These are phyloP conservation scores for Astropecten irregularis DNA, from an alignment of 53 echinoderm and acorn worm species.

Conservation along the genomic window DNA sequence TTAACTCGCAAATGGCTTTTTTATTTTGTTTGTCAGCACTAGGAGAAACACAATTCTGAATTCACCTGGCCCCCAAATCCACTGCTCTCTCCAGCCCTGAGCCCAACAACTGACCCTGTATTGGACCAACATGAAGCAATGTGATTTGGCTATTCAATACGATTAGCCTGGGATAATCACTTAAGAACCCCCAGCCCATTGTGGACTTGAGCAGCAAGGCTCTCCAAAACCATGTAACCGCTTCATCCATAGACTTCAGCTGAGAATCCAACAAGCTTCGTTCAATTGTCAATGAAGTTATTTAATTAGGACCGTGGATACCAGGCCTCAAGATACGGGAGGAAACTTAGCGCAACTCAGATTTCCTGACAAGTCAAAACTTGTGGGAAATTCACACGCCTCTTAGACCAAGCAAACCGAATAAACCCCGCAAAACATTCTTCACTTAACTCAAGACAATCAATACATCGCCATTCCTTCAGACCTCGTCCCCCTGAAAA, in stretches of 20 bases:
- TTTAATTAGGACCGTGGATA: neutral
- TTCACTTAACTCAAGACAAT: neutral
- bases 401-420: neutral
- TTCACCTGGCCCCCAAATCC: neutral
- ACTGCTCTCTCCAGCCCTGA: too few relatives aligned
- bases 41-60: conserved; percentile 8
- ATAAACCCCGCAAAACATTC: neutral
- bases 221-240: conserved; percentile 24
- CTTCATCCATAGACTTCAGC: neutral
- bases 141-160: conserved; percentile 22
- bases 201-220: neutral
- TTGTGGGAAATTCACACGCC: neutral
- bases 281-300: neutral
- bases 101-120: conserved; percentile 15
- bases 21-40: too few relatives aligned
- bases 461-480: neutral
- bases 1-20: too few relatives aligned
- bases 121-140: conserved; percentile 27
- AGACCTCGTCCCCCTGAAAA: conserved; percentile 13
- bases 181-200: conserved; percentile 12
- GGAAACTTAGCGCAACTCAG: too few relatives aligned
- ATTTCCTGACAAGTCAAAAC: too few relatives aligned
- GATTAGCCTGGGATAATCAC: conserved; percentile 31
- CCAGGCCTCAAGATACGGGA: too few relatives aligned
- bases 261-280: neutral